Base-by-base conservation (phyloP, 2,888 invertebrate species). In the Ditula angustiorana region DNA sequence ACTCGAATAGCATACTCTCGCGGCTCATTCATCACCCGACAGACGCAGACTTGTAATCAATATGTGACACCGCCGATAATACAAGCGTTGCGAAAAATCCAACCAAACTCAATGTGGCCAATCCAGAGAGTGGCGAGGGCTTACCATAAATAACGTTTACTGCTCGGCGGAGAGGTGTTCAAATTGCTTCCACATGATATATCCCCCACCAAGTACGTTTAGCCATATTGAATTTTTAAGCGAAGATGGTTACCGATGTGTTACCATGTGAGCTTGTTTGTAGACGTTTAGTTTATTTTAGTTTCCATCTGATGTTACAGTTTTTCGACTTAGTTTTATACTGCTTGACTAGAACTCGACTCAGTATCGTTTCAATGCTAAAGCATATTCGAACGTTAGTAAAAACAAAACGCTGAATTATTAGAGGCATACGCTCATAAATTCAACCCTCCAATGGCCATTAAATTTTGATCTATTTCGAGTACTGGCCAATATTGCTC, bases 81-180 rank as follows among this genome's bases (percentile, higher is more conserved):
- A 58, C 52, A 59, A 58, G 53, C 52, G 35, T 59, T 26, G 73
- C 77, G 80, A 78, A 86, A 88, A 87, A 87, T 85, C 85, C 84
- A 80, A 80, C 84, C 80, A 82, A 85, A 85, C 85, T 83, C 79
- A 78, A 85, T 84, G 84, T 84, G 82, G 82, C 79, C 86, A 85
- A 88, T 89, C 85, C 83, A 86, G 82, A 83, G 87, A 89, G 88
- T 87, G 85, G 82, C 77, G 78, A 75, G 73, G 78, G 89, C 88
- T 90, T 86, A 88, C 86, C 87, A 90, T 91, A 90, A 91, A 91
- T 91, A 91, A 90, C 87, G 83, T 89, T 90, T 90, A 91, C 84
- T 89, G 85, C 86, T 79, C 79, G 76, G 79, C 79, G 75, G 84
- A 86, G 86, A 90, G 89, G 90, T 90, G 90, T 83, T 88, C 87